Evolutionary conservation across 2,113 vertebrate genomes (phyloP).

Genomic region (Glareola pratincola): DNA sequence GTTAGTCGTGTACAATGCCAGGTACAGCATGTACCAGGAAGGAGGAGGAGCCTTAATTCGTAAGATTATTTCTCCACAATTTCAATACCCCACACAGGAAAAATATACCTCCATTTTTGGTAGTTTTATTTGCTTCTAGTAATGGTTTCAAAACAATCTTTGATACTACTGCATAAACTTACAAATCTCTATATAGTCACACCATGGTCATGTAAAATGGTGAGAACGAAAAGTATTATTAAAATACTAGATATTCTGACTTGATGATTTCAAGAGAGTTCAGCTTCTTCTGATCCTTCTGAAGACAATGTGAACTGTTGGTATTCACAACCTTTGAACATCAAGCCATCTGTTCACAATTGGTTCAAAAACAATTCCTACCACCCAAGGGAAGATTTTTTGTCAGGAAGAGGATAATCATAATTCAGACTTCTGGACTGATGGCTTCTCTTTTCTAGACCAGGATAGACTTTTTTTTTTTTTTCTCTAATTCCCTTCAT

Average conservation of each 20-base stretch:
- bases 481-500: background rate
- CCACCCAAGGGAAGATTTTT: background rate
- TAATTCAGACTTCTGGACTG: background rate
- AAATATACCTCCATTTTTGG: background rate
- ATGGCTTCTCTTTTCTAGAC: background rate
- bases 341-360: background rate
- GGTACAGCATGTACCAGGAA: background rate
- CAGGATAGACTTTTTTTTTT: background rate
- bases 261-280: background rate
- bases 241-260: background rate
- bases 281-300: background rate
- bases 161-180: background rate
- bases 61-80: background rate
- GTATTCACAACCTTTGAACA: background rate
- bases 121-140: background rate
- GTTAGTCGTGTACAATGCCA: background rate
- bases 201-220: background rate
- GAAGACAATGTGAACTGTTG: background rate
- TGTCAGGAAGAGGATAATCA: background rate
- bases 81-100: background rate
- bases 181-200: background rate
- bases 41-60: background rate
- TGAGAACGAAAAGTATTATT: background rate
- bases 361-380: background rate
- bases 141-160: background rate